Base-by-base conservation (phyloP, 1,140 invertebrate species). In the Samia ricini region DNA sequence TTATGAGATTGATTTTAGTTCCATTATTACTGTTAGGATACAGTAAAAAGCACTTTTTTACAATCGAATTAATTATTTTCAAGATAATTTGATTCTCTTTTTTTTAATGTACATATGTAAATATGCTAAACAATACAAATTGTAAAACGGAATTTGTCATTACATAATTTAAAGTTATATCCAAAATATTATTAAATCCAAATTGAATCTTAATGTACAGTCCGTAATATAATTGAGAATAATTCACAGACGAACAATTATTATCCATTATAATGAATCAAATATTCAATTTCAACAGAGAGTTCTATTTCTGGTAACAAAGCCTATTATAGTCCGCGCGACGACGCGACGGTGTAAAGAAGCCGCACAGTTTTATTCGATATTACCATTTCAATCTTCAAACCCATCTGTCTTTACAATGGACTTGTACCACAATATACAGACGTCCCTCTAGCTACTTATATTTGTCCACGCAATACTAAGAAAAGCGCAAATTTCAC, bases 371-470 rank as follows among this genome's bases (percentile, higher is more conserved):
- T 77, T 76, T 71, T 72, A 76, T 82, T 85, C 81, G 81, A 87
- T 87, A 87, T 87, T 88, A 83, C 84, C 83, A 85, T 88, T 87
- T 22, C 20, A 52, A 52, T 42, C n/a, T 23, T 22, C 20, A 52
- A 52, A 52, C 51, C 22, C 20, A 23, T 52, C 51, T 42, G 33
- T 42, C 33, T 10, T 23, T 10, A 52, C 51, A 52, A 52, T 52
- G 51, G 8, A 52, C 51, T 23, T 52, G 20, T 52, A 21, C 8
- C 20, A 21, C 51, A 23, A 52, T 52, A 21, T n/a, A 22, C 22
- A 4, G 51, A 52, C 19, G 15, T 42, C 26, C n/a, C n/a, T 4
- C 15, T 26, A 8, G 36, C 36, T 26, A 59, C 36, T 59, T 59
- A 48, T 22, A 21, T 49, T 59, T 60, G 51, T 58, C 36, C 50